These are phyloP conservation scores for Melanerpes aurifrons DNA, from an alignment of 2,113 vertebrate genomes.

Conservation along the genomic window DNA sequence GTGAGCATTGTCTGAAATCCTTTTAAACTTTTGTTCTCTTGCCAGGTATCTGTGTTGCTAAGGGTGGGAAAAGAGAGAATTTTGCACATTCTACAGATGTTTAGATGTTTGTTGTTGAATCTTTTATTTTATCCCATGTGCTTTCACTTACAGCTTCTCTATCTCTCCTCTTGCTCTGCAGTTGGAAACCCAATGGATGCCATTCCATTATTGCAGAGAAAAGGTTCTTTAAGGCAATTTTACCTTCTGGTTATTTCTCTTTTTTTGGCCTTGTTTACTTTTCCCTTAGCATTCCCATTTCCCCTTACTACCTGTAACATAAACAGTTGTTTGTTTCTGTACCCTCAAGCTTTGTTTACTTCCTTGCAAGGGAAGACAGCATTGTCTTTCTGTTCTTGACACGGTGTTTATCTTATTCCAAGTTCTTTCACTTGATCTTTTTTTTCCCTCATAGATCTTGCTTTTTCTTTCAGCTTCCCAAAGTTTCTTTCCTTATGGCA, in stretches of 20 bases:
- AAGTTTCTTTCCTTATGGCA: background rate
- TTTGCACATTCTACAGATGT: accelerated
- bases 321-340: background rate
- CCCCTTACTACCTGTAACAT: background rate
- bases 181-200: background rate
- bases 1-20: background rate
- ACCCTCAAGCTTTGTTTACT: background rate
- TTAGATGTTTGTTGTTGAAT: background rate
- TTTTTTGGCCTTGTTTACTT: background rate
- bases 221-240: background rate
- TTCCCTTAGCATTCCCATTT: background rate
- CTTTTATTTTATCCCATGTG: background rate
- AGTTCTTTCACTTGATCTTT: background rate
- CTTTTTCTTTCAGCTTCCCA: background rate
- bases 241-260: background rate
- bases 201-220: background rate
- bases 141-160: background rate
- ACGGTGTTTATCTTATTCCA: background rate
- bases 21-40: background rate
- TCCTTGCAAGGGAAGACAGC: background rate
- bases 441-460: background rate
- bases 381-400: background rate
- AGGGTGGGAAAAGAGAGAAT: background rate
- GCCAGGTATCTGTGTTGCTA: background rate
- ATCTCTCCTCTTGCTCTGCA: background rate